Percentiles rank a stretch among this genome's conserved stretches.
Conservation (phyloP, 2,888 invertebrate species). For the Silvanus unidentatus region DNA sequence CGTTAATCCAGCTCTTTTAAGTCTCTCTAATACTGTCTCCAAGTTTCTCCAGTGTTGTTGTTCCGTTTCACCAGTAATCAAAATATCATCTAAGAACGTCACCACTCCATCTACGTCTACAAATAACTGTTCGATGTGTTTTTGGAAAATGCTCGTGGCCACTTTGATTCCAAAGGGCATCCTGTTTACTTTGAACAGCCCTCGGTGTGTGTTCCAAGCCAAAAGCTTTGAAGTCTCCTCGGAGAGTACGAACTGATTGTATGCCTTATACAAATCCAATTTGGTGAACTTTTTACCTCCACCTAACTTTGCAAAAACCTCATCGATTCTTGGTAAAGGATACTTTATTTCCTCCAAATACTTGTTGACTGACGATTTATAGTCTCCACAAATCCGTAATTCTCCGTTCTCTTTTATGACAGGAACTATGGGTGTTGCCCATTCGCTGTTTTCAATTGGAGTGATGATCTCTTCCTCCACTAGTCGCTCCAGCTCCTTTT, state of each 20-base stretch:
- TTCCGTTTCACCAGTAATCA: constrained; percentile 22
- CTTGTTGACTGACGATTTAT: constrained; percentile 23
- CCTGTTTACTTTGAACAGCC: constrained; percentile 22
- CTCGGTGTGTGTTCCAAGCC: not conserved
- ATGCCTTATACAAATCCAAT: not conserved
- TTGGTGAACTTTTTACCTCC: constrained; percentile 6
- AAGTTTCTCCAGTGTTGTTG: constrained; percentile 18
- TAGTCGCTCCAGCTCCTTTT: constrained; percentile 10
- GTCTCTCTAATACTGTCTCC: constrained; percentile 18
- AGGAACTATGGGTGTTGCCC: constrained; percentile 23
- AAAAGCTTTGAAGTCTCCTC: not conserved
- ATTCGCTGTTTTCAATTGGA: constrained; percentile 10
- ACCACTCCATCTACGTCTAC: constrained; percentile 19
- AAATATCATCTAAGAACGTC: constrained; percentile 29
- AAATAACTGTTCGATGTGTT: constrained; percentile 11
- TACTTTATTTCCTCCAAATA: constrained; percentile 16
- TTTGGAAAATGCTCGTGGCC: constrained; percentile 35
- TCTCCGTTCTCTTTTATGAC: constrained; percentile 19
- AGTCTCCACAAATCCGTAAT: constrained; percentile 24
- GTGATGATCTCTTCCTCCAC: constrained; percentile 10
- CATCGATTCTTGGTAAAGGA: constrained; percentile 13
- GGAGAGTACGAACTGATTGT: not conserved
- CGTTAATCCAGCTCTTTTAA: constrained; percentile 20
- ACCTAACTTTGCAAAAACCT: constrained; percentile 8
- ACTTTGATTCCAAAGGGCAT: constrained; percentile 34